Conservation (phyloP, 2,113 vertebrate species). For the Spilogale gracilis region DNA sequence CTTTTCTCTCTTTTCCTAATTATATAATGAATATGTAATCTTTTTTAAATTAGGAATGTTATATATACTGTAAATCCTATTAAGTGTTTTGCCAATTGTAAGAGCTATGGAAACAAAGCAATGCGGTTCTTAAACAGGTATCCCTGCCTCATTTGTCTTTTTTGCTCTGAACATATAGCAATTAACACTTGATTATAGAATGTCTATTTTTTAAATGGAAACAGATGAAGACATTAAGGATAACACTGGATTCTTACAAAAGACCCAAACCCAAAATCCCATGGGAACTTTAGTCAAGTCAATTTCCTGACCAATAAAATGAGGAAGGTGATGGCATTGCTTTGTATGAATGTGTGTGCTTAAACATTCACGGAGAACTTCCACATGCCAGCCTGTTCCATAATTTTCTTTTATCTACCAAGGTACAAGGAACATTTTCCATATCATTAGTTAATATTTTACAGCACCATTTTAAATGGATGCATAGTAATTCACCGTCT, state of each 20-base stretch:
- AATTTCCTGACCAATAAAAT: constrained; percentile 19
- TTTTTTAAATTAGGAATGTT: constrained; percentile 28
- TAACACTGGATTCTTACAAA: constrained; percentile 36
- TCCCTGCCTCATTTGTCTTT: neutral
- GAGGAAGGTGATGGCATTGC: neutral
- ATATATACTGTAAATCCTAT: neutral
- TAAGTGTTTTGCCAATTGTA: neutral
- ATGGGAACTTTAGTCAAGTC: neutral
- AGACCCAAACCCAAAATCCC: neutral
- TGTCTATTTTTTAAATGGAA: neutral
- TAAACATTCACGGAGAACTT: constrained; percentile 20
- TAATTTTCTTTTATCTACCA: constrained; percentile 50
- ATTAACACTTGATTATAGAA: neutral
- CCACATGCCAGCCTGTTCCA: neutral
- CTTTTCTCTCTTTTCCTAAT: constrained; percentile 18
- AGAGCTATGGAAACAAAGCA: constrained; percentile 6
- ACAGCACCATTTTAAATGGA: constrained; percentile 11
- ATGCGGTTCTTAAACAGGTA: neutral
- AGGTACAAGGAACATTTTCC: neutral
- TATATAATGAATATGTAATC: neutral
- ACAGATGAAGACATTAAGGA: neutral
- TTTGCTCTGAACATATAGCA: neutral
- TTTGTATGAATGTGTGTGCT: neutral
- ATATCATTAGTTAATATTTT: constrained; percentile 44
- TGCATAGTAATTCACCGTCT: neutral